Percentiles rank a stretch among this genome's conserved stretches.
phyloP scores from a whole-genome alignment of 2,888 invertebrate genomes.

The Sympetrum striolatum region DNA sequence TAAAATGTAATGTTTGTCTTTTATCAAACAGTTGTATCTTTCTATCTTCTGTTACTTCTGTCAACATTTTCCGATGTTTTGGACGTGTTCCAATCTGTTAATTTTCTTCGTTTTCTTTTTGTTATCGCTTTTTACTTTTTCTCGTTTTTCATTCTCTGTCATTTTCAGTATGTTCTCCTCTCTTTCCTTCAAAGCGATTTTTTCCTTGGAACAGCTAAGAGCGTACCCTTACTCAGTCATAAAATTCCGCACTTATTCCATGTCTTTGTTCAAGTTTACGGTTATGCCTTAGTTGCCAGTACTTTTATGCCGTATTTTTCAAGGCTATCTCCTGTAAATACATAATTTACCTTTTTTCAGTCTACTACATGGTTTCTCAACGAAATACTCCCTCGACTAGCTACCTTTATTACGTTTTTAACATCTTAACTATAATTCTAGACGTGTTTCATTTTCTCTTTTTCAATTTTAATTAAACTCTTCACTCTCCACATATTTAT shows the following conservation, averaged over 20 bases:
- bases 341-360: background rate
- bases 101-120: background rate
- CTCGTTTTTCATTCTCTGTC: background rate
- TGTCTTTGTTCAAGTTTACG: background rate
- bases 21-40: background rate
- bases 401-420: background rate
- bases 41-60: background rate
- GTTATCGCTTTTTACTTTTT: background rate
- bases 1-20: background rate
- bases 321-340: background rate
- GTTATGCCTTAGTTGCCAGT: background rate
- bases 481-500: too few relatives aligned
- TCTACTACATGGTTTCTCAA: background rate
- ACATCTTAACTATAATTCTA: background rate
- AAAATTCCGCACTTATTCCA: background rate
- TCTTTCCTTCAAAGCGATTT: background rate
- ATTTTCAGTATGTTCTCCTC: background rate
- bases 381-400: too few relatives aligned
- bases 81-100: background rate
- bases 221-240: background rate
- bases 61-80: background rate
- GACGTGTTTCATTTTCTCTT: too few relatives aligned
- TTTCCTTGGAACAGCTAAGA: background rate
- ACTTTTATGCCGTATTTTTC: background rate
- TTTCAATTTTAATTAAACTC: background rate